Evolutionary conservation across 2,797 vertebrate genomes (phyloP).

Genomic region (Poeciliopsis turneri): DNA sequence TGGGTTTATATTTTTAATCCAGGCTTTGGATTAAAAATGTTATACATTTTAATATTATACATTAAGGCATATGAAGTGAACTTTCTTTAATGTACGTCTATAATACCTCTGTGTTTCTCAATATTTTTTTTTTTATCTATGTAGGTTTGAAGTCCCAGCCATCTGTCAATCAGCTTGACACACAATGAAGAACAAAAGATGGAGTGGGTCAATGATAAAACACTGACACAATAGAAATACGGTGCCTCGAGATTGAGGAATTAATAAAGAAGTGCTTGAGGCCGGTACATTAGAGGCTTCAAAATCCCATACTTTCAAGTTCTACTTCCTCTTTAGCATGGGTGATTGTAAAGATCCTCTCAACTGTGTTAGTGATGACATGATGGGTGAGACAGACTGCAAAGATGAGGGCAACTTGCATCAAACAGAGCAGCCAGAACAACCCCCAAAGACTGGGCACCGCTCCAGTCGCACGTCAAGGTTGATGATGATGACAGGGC

Average conservation of each 20-base stretch:
- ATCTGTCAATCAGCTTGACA: background rate
- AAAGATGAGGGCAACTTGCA: slow-evolving; percentile 4
- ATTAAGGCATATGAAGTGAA: background rate
- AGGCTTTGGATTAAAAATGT: background rate
- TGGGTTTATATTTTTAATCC: background rate
- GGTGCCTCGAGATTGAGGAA: background rate
- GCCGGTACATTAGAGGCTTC: background rate
- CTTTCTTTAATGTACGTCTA: background rate
- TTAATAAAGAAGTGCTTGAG: background rate
- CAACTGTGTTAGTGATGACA: background rate
- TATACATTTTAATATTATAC: background rate
- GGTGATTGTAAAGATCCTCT: background rate
- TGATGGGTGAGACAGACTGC: slow-evolving; percentile 2
- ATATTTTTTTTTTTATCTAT: background rate
- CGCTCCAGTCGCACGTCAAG: background rate
- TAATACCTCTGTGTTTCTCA: background rate
- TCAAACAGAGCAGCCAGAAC: slow-evolving; percentile 7
- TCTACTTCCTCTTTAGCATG: background rate
- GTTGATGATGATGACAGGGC: slow-evolving; percentile 5
- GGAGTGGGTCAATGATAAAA: background rate
- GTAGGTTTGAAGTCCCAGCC: background rate
- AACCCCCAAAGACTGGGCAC: slow-evolving; percentile 9
- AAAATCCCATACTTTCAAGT: background rate
- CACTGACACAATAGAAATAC: background rate
- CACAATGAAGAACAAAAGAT: background rate